Base-by-base conservation (phyloP, 2,888 invertebrate genomes). In the Caenorhabditis macrosperma region DNA sequence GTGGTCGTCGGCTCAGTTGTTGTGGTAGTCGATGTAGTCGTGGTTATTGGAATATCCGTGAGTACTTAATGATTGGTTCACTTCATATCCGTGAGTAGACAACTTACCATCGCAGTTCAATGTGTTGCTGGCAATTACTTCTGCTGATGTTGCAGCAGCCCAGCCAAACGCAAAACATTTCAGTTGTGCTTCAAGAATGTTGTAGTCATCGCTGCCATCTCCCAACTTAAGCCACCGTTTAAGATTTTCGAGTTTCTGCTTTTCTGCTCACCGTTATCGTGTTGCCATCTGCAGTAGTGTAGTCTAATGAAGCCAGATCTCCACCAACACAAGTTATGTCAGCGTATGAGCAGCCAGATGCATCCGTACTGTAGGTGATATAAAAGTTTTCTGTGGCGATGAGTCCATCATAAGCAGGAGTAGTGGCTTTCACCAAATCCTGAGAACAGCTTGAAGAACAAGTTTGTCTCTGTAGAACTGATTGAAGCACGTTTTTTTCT, bases 371-470 rank as follows among this genome's bases (percentile, higher is more conserved):
- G 41, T 79, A 79, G 2, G 30, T 50, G 24, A 79, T 63, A 38
- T 74, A 74, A n/a, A 79, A 74, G 38, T 79, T 79, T 24, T 79
- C 68, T 4, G 78, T 63, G 2, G 78, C 68, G 46, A 64, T 54
- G 22, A 63, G 10, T 6, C 67, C 57, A n/a, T 74, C 78, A 30
- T 78, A 64, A 22, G n/a, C 46, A 12, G 77, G 60, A 2, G 60
- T 55, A 10, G 72, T 67, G 15, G 69, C 54, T 57, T 72, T 71
- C 9, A 30, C 67, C n/a, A n/a, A n/a, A n/a, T n/a, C n/a, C n/a
- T n/a, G n/a, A n/a, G n/a, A n/a, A 35, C 78, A 78, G 63, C 67
- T 63, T 0, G 63, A 20, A 22, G 54, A 61, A 54, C 78, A 78
- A 2, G 78, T 50, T 60, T 71, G 64, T 55, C 78, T 61, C 78